Evolutionary conservation across 2,797 vertebrate species (phyloP).

Genomic region (Chrosomus eos): DNA sequence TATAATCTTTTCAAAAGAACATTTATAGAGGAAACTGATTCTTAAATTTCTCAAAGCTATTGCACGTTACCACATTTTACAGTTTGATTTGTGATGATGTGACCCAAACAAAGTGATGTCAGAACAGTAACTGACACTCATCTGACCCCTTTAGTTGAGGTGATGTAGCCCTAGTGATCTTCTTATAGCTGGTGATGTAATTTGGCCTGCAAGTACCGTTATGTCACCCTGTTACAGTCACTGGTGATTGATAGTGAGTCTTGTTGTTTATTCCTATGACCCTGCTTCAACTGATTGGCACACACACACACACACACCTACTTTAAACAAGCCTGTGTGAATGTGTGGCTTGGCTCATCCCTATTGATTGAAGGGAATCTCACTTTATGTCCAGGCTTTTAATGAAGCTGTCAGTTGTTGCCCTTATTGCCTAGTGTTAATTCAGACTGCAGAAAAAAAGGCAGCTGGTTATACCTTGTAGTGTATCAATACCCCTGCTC

Average conservation of each 20-base stretch:
- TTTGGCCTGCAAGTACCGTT: slow-evolving; percentile 18
- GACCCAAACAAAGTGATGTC: slow-evolving; percentile 7
- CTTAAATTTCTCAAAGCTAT: background rate
- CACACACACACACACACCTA: background rate
- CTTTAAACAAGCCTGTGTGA: background rate
- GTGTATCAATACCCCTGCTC: background rate
- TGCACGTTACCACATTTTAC: background rate
- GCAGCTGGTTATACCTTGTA: background rate
- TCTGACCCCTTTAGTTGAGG: slow-evolving; percentile 47
- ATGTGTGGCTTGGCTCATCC: background rate
- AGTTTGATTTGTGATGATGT: background rate
- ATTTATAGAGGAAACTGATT: background rate
- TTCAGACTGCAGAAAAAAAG: background rate
- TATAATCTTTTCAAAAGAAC: background rate
- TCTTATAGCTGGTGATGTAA: slow-evolving; percentile 56
- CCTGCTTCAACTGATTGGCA: slow-evolving; percentile 1
- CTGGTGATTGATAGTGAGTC: slow-evolving; percentile 42
- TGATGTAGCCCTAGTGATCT: slow-evolving; percentile 58
- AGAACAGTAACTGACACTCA: slow-evolving; percentile 37
- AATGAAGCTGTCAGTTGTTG: background rate
- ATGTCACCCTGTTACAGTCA: slow-evolving; percentile 14
- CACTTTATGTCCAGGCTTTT: slow-evolving; percentile 10
- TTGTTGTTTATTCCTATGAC: slow-evolving; percentile 16
- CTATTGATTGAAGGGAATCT: slow-evolving; percentile 5
- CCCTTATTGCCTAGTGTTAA: background rate